Conservation (phyloP, 2,113 vertebrate species). For the Phaethornis superciliosus region DNA sequence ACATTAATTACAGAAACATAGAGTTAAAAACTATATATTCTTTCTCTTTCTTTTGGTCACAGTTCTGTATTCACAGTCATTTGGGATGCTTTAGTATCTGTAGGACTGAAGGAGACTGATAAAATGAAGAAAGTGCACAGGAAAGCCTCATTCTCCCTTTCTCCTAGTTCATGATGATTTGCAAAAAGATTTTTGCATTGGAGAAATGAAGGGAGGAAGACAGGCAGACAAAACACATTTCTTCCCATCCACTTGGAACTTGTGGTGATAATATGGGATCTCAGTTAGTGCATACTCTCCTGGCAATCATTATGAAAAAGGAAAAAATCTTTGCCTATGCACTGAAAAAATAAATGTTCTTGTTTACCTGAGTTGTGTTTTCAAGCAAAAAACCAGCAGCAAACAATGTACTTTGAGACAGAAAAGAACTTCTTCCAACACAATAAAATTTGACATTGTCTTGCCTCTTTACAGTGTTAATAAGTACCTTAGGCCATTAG, state of each 20-base stretch:
- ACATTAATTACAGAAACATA: background rate
- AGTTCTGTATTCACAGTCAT: background rate
- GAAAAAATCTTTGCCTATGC: background rate
- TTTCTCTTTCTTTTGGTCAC: background rate
- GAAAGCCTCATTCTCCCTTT: background rate
- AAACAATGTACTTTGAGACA: background rate
- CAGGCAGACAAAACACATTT: background rate
- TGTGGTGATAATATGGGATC: background rate
- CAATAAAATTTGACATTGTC: background rate
- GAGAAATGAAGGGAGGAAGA: background rate
- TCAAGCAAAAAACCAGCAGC: background rate
- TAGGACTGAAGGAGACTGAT: background rate
- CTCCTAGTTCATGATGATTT: background rate
- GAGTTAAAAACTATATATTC: background rate
- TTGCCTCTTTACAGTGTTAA: background rate
- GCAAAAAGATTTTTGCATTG: background rate
- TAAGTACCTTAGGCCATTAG: background rate
- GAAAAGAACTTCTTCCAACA: background rate
- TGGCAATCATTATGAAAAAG: background rate
- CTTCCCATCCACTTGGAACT: background rate
- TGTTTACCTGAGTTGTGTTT: background rate
- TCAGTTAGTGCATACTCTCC: background rate
- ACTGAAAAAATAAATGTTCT: background rate
- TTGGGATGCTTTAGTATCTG: background rate
- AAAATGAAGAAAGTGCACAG: background rate